Evolutionary conservation across 2,113 vertebrate genomes (phyloP), one percentile per base, ranked within the genome.

Genomic region (Poeciliopsis prolifica): DNA sequence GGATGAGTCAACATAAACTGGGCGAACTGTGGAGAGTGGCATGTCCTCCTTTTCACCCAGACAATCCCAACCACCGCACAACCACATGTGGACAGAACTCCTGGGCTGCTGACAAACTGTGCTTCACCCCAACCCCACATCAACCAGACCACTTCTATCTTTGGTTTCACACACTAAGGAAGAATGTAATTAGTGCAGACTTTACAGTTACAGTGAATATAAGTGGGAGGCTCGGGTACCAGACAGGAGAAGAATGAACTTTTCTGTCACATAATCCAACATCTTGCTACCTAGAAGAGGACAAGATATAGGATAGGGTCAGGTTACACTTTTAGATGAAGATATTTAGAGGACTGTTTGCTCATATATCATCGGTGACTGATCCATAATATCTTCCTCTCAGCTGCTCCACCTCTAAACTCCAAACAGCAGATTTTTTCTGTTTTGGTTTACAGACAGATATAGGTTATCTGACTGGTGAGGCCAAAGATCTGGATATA

Each of bases 391-490:
- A 37, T 71, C 75, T 19, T 48, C 44, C 17, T 48, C 17, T 48
- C 44, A 48, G 17, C 71, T 72, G 74, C 71, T 68, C 10, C 69
- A 44, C 42, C 67, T 42, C 35, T 76, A 63, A 62, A 79, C 78
- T 65, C 11, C 67, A 13, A 40, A 48, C 13, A 76, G 84, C 87
- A 79, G 82, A 93, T 90, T 88, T 85, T 88, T 88, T 75, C 77
- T 1, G 17, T 86, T 89, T 88, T 86, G 86, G 79, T 74, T 31
- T 29, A 51, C 8, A 68, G 88, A 91, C 90, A 92, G 92, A 94
- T 92, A 88, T 88, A 92, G 94, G 90, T 95, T 93, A 91, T 94
- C 92, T 82, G 91, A 87, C 94, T 92, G 92, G 88, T 76, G 75
- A 92, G 92, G 92, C 92, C 76, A 72, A 84, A 83, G 81, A 88